Evolutionary conservation across 2,888 invertebrate species (phyloP).

Genomic region (Trisateles emortualis): DNA sequence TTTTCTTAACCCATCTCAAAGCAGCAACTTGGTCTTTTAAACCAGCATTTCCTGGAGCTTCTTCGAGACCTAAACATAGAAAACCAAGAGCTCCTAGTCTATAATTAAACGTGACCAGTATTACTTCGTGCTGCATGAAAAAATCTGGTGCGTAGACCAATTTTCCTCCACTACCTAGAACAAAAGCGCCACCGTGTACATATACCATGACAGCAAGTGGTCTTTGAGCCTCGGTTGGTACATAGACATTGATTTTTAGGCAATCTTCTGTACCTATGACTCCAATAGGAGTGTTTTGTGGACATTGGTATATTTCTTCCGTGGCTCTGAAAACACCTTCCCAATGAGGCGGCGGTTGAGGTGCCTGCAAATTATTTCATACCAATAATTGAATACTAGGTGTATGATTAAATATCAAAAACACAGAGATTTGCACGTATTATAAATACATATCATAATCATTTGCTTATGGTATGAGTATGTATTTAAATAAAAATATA

Average conservation of each 20-base stretch:
- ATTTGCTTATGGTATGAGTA: no score
- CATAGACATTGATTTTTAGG: conserved; percentile 69
- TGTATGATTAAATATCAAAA: no score
- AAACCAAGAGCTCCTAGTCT: conserved; percentile 70
- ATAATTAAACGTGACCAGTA: conserved; percentile 73
- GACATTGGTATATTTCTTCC: conserved; percentile 56
- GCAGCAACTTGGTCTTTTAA: conserved; percentile 73
- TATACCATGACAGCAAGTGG: conserved; percentile 72
- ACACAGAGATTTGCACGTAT: no score
- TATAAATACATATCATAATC: no score
- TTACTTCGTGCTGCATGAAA: conserved; percentile 65
- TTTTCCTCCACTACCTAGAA: conserved; percentile 71
- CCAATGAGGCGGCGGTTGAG: conserved; percentile 69
- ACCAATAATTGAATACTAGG: not conserved
- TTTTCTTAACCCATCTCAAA: conserved; percentile 69
- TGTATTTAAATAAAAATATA: no score
- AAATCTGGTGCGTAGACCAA: conserved; percentile 65
- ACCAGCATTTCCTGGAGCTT: conserved; percentile 73
- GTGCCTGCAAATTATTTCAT: conserved; percentile 57
- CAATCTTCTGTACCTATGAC: conserved; percentile 68
- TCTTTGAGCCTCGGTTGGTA: conserved; percentile 51
- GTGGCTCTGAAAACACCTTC: conserved; percentile 67
- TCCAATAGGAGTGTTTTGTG: conserved; percentile 49
- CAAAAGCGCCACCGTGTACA: conserved; percentile 75
- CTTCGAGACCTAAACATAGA: conserved; percentile 66